phyloP scores from a whole-genome alignment of 2,888 invertebrate genomes.

The Pyrochroa serraticornis region DNA sequence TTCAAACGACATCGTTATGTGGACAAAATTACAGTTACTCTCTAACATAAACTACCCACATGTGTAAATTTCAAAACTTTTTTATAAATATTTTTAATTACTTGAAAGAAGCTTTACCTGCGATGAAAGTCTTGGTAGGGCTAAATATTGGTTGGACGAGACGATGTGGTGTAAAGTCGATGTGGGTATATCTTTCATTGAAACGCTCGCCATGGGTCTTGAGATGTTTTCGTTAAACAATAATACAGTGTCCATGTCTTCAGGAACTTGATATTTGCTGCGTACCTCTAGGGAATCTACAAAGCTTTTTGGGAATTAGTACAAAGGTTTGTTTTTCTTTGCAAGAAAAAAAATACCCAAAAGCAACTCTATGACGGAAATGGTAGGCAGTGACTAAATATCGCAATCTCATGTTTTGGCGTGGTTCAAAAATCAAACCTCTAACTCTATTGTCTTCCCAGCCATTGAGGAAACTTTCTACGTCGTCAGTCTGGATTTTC shows the following conservation, averaged over 20 bases:
- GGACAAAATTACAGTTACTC: too few species aligned
- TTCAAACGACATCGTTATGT: too few species aligned
- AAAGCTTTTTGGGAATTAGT: slow-evolving; percentile 61
- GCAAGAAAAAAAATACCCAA: slow-evolving; percentile 67
- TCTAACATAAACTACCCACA: too few species aligned
- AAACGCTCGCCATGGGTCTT: slow-evolving; percentile 83
- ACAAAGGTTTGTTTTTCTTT: too few species aligned
- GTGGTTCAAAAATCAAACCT: slow-evolving; percentile 85
- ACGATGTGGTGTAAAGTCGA: slow-evolving; percentile 88
- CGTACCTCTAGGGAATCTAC: slow-evolving; percentile 71
- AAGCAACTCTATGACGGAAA: slow-evolving; percentile 83
- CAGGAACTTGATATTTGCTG: slow-evolving; percentile 73
- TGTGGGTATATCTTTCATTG: slow-evolving; percentile 89
- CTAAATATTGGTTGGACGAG: slow-evolving; percentile 85
- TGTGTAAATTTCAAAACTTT: too few species aligned
- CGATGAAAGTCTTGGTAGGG: slow-evolving; percentile 89
- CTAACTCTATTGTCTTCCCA: slow-evolving; percentile 93
- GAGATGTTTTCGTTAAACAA: slow-evolving; percentile 87
- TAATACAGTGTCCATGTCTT: slow-evolving; percentile 79
- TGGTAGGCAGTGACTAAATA: slow-evolving; percentile 89
- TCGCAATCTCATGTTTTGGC: slow-evolving; percentile 76
- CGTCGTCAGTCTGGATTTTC: slow-evolving; percentile 70
- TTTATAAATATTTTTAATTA: too few species aligned
- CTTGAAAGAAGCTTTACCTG: too few species aligned
- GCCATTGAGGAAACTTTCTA: slow-evolving; percentile 80